Evolutionary conservation across 2,113 vertebrate species (phyloP).

Genomic region (Azemiops feae): DNA sequence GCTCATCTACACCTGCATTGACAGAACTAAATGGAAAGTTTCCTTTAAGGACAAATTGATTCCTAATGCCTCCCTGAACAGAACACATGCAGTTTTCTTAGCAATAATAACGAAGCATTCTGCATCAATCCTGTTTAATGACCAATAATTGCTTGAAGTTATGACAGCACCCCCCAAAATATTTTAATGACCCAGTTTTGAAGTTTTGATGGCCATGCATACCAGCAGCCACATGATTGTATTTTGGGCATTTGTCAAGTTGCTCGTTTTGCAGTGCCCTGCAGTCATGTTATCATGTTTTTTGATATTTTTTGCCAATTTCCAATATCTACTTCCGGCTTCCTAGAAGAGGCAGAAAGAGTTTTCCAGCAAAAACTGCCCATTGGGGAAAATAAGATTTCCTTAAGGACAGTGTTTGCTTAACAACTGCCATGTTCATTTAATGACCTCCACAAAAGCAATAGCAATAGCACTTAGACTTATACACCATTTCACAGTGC

Average conservation of each 20-base stretch:
- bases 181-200: not conserved
- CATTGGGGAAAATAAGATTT: not conserved
- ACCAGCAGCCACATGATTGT: not conserved
- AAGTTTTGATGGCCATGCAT: not conserved
- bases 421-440: not conserved
- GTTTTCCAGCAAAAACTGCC: not conserved
- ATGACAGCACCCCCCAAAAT: not conserved
- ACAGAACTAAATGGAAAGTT: not conserved
- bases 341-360: not conserved
- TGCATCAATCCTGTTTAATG: not conserved
- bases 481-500: too few relatives aligned
- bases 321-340: not conserved
- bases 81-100: not conserved
- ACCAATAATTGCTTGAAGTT: not conserved
- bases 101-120: not conserved
- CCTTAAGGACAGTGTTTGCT: not conserved
- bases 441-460: not conserved
- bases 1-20: not conserved
- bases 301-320: not conserved
- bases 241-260: too few relatives aligned
- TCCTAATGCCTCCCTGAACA: not conserved
- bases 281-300: not conserved
- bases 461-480: too few relatives aligned
- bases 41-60: not conserved
- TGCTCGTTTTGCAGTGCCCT: too few relatives aligned